Percentiles rank a stretch among this genome's conserved stretches.
phyloP scores from a whole-genome alignment of 2,797 vertebrate species.

The Crocidura indochinensis region DNA sequence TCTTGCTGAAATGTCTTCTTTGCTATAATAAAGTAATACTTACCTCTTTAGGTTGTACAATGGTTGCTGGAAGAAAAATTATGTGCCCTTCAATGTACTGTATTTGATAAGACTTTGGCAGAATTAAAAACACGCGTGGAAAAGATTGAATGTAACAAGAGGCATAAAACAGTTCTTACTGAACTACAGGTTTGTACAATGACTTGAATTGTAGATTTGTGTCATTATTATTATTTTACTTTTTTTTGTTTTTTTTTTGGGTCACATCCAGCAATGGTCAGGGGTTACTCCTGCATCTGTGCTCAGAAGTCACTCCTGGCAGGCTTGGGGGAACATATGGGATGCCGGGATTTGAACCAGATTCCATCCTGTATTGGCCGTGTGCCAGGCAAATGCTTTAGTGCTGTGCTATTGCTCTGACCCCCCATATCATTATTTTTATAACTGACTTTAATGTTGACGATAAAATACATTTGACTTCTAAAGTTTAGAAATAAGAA shows the following conservation, averaged over 20 bases:
- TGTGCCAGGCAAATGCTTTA: too few species aligned
- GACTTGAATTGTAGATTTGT: slow-evolving; percentile 17
- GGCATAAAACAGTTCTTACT: slow-evolving; percentile 94
- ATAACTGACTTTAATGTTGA: slow-evolving; percentile 44
- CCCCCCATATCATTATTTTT: slow-evolving; percentile 1
- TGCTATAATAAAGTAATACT: slow-evolving; percentile 66
- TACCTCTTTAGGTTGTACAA: slow-evolving; percentile 94
- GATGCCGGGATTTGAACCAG: too few species aligned
- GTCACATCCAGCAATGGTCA: too few species aligned
- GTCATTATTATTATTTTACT: too few species aligned
- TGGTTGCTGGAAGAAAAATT: slow-evolving; percentile 96
- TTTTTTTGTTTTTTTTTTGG: too few species aligned
- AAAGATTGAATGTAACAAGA: slow-evolving; percentile 95
- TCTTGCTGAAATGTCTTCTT: slow-evolving; percentile 61
- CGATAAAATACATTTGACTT: slow-evolving; percentile 36
- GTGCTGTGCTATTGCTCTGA: too few species aligned
- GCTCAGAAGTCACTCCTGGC: too few species aligned
- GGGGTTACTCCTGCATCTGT: too few species aligned
- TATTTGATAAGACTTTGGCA: slow-evolving; percentile 95
- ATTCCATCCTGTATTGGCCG: too few species aligned
- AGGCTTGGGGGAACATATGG: too few species aligned
- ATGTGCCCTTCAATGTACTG: slow-evolving; percentile 92
- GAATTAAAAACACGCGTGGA: slow-evolving; percentile 96
- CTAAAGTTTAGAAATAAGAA: slow-evolving; percentile 40
- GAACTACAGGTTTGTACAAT: slow-evolving; percentile 91